Base-by-base conservation (phyloP, 2,888 invertebrate genomes). In the Cryptocephalus moraei region DNA sequence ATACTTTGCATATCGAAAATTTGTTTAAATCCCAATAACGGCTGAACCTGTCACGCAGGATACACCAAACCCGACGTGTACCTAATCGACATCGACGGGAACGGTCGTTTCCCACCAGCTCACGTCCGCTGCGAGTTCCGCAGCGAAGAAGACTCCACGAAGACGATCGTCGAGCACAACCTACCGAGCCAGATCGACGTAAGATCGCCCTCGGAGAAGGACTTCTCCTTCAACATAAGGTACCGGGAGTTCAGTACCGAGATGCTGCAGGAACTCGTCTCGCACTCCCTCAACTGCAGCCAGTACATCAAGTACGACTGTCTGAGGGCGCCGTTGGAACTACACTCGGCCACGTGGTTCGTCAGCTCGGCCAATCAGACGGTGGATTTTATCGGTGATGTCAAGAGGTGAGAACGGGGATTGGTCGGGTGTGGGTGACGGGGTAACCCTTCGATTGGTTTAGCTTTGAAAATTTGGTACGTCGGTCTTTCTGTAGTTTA, bases 91-190 rank as follows among this genome's bases (percentile, higher is more conserved):
- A 91, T 94, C 45, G 94, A 95, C 64, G 92, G 94, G 0, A 91
- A 91, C 64, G 94, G 94, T 0, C 81, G 86, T 48, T 89, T 91
- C 63, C 91, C 92, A 3, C 93, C 93, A 0, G 90, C 91, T 0
- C 84, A 90, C 61, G 93, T 94, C 0, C 85, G 90, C 60, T 95
- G 94, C 66, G 89, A 91, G 65, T 94, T 94, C 65, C 91, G 90
- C 64, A 86, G 86, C 39, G 77, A 87, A 59, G 89, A 89, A 49
- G 89, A 90, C 63, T 78, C 82, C 0, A 88, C 89, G 0, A 91
- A 91, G 54, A 87, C 86, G 4, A 90, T 91, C 54, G 91, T 93
- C 0, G 91, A 91, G 63, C 92, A 92, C 64, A 92, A 92, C 72
- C 70, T 93, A 38, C 91, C 90, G 0, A 90, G 89, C 62, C 91